phyloP scores from a whole-genome alignment of 2,888 invertebrate genomes.

The Callosobruchus maculatus region DNA sequence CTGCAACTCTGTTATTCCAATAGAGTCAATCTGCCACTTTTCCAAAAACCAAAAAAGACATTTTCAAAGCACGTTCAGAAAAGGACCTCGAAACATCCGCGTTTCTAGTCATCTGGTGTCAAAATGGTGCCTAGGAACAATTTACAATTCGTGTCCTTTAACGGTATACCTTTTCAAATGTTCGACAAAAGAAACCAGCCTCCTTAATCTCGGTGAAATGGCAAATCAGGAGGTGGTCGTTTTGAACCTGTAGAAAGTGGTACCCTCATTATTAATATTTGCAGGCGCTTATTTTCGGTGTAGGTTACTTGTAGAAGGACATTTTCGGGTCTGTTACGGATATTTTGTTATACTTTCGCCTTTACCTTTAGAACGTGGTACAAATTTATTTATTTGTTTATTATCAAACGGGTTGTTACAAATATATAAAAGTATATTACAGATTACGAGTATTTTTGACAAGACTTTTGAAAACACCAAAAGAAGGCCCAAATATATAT shows the following conservation, averaged over 20 bases:
- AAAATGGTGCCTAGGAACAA: neutral
- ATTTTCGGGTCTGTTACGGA: neutral
- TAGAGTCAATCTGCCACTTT: too few species aligned
- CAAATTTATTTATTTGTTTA: too few species aligned
- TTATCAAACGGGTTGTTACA: too few species aligned
- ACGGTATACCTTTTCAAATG: constrained; percentile 5
- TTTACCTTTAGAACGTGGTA: neutral
- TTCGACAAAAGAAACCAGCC: constrained; percentile 9
- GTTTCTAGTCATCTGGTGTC: neutral
- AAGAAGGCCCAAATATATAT: too few species aligned
- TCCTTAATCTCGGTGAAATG: constrained; percentile 12
- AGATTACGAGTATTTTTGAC: too few species aligned
- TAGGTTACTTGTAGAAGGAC: neutral
- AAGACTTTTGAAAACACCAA: too few species aligned
- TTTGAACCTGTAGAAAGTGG: constrained; percentile 14
- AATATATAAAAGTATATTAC: too few species aligned
- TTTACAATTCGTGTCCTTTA: neutral
- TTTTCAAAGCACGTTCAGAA: too few species aligned
- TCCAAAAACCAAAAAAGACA: too few species aligned
- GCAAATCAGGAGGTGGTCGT: constrained; percentile 16
- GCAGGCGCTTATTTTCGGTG: neutral
- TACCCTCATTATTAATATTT: constrained; percentile 7
- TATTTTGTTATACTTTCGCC: neutral
- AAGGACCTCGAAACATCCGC: neutral
- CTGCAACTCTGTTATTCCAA: too few species aligned